Evolutionary conservation across 2,888 invertebrate species (phyloP).

Genomic region (Pseudococcus jackbeardsleyi): DNA sequence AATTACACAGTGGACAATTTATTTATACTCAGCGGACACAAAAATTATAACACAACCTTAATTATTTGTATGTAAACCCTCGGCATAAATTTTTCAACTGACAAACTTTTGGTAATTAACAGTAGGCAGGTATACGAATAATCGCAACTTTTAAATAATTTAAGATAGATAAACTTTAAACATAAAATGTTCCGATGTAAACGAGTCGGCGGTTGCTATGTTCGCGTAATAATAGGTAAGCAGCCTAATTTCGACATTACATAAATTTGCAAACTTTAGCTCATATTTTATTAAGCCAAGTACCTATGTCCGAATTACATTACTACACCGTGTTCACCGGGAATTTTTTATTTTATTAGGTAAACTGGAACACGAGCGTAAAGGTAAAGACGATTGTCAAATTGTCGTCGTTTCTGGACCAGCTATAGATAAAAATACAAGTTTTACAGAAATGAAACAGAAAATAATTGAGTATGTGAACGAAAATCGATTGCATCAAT

Average conservation of each 20-base stretch:
- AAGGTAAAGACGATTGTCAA: slow-evolving; percentile 23
- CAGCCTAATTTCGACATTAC: slow-evolving; percentile 48
- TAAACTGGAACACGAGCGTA: background rate
- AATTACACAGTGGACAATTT: slow-evolving; percentile 36
- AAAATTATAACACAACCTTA: slow-evolving; percentile 28
- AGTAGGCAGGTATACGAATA: slow-evolving; percentile 37
- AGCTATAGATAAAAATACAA: background rate
- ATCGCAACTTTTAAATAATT: slow-evolving; percentile 43
- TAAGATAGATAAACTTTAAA: slow-evolving; percentile 33
- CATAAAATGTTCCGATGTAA: slow-evolving; percentile 29
- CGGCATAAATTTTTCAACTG: slow-evolving; percentile 31
- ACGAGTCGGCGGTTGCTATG: slow-evolving; percentile 22
- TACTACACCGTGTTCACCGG: background rate
- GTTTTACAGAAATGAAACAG: background rate
- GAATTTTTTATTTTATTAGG: background rate
- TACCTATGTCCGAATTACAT: slow-evolving; percentile 20
- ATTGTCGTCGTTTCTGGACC: background rate
- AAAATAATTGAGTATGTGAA: background rate
- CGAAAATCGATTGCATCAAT: background rate
- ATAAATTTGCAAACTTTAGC: slow-evolving; percentile 43
- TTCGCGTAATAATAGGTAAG: slow-evolving; percentile 35
- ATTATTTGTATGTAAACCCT: slow-evolving; percentile 28
- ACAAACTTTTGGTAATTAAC: slow-evolving; percentile 50
- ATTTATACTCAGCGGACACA: background rate
- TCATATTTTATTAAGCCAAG: slow-evolving; percentile 32